Base-by-base conservation (phyloP, 1,140 invertebrate species). In the Bombus pascuorum region DNA sequence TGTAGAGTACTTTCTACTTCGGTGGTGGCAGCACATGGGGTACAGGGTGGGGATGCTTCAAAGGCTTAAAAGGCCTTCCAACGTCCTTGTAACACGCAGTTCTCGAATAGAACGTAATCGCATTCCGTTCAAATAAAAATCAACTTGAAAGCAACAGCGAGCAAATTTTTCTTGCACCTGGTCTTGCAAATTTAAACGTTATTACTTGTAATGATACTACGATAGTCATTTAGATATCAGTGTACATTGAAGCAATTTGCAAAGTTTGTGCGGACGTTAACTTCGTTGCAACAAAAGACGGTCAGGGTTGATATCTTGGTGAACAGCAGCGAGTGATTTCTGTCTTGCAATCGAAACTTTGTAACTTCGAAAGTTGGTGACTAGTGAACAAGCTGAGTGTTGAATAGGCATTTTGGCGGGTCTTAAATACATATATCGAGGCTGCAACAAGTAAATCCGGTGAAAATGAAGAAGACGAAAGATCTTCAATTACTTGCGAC, bases 41-140 rank as follows among this genome's bases (percentile, higher is more conserved):
- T 13, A 59, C 32, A 79, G 71, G 74, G 93, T 91, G 91, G 92
- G 92, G 91, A 59, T 91, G 86, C 74, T 85, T 91, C 75, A 91
- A 94, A 93, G 85, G 93, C 92, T 94, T 94, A 95, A 94, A 95
- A 95, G 90, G 93, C 91, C 92, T 93, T 92, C 88, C 83, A 88
- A 91, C 93, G 90, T 86, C 90, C 93, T 92, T 91, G 87, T 87
- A 85, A 91, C 93, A 94, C 93, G 94, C 94, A 95, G 94, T 95
- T 87, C 89, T 91, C 44, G 86, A 91, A 92, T 91, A 88, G 90
- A 92, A 90, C 86, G 75, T 90, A 90, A 84, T 68, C 81, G 70
- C 72, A 85, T 77, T 59, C 70, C 66, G 44, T 76, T 34, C 44
- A 42, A 72, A 47, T 65, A 57, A 28, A 22, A 37, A 89, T 62